These are phyloP conservation scores for Candidula unifasciata DNA, from an alignment of 2,888 invertebrate species.

Conservation along the genomic window DNA sequence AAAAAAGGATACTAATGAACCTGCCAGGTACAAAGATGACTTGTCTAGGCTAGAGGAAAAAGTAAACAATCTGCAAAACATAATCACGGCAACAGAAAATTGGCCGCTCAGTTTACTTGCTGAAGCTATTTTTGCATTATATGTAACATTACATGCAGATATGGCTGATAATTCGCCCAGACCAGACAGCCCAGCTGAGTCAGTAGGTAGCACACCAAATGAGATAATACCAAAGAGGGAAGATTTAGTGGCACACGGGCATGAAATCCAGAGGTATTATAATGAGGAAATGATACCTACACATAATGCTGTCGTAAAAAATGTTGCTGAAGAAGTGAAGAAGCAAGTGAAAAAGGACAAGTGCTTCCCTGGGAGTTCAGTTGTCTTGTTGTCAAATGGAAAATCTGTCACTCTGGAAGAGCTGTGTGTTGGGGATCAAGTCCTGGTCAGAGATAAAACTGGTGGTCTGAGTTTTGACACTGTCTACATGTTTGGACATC, in stretches of 20 bases:
- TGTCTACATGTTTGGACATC: slow-evolving; percentile 45
- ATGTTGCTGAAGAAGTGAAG: neutral
- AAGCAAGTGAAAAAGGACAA: neutral
- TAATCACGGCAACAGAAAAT: neutral
- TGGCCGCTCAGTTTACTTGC: neutral
- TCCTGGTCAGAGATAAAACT: neutral
- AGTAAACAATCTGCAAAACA: neutral
- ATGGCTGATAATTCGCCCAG: neutral
- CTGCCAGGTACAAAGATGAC: slow-evolving; percentile 13
- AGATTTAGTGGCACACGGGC: accelerated
- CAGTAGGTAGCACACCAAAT: neutral
- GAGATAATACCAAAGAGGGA: neutral
- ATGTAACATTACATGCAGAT: neutral
- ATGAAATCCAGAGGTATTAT: neutral
- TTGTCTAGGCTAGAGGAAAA: neutral
- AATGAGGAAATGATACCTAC: neutral
- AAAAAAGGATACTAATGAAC: neutral
- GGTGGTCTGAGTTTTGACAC: slow-evolving; percentile 19
- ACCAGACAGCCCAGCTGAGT: neutral
- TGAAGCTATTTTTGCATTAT: neutral
- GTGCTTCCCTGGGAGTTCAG: slow-evolving; percentile 22
- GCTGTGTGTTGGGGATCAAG: slow-evolving; percentile 5
- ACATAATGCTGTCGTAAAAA: neutral
- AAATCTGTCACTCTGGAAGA: neutral
- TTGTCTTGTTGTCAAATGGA: slow-evolving; percentile 2